Conservation (phyloP, 1,140 invertebrate species). For the Asbolus verrucosus region DNA sequence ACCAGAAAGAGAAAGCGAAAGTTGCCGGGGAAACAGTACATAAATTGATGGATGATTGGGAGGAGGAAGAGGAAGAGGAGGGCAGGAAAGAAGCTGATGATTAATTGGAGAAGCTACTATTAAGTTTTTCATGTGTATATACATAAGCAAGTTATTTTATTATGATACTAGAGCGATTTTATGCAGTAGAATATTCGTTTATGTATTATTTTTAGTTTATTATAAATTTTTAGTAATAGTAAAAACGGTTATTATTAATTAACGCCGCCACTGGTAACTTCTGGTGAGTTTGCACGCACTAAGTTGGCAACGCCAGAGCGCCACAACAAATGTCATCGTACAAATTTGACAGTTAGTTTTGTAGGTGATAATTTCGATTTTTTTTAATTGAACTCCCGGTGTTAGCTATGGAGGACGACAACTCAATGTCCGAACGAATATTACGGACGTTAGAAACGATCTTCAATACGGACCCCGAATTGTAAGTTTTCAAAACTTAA, state of each 20-base stretch:
- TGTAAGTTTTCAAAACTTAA: conserved; percentile 71
- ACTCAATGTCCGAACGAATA: conserved; percentile 82
- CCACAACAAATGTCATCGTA: no score
- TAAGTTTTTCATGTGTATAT: background rate
- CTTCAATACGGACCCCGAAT: conserved; percentile 76
- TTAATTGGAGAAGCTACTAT: background rate
- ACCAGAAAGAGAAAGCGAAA: conserved; percentile 50
- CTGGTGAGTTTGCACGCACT: no score
- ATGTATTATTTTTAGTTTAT: background rate
- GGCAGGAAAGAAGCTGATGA: conserved; percentile 43
- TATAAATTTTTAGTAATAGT: conserved; percentile 20
- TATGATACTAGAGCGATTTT: background rate
- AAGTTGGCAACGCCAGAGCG: no score
- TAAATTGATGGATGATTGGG: conserved; percentile 65
- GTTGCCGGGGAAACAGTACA: conserved; percentile 55
- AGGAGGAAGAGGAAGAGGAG: conserved; percentile 63
- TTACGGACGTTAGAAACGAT: conserved; percentile 80
- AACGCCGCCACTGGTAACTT: no score
- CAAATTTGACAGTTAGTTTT: conserved; percentile 6
- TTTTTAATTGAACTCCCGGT: no score
- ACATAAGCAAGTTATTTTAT: conserved; percentile 13
- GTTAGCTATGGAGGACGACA: conserved; percentile 59
- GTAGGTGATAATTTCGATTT: no score
- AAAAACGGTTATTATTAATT: no score
- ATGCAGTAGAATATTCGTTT: conserved; percentile 9